Evolutionary conservation across 2,888 invertebrate genomes (phyloP).

Genomic region (Pandemis cinnamomeana): DNA sequence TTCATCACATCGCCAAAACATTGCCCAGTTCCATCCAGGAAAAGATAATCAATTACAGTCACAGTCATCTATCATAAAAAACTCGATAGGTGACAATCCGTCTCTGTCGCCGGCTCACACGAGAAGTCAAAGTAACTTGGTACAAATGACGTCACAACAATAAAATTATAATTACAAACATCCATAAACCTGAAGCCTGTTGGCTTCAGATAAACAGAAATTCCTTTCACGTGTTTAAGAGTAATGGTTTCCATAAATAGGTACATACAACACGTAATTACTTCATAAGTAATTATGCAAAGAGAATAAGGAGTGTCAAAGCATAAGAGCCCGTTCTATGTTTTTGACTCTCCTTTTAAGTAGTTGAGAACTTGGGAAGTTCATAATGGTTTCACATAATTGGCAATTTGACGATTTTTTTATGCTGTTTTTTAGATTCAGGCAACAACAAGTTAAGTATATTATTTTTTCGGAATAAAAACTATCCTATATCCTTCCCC

Average conservation of each 20-base stretch:
- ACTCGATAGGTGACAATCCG: conserved; percentile 17
- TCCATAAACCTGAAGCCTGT: neutral
- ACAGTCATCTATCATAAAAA: conserved; percentile 26
- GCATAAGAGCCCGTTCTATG: neutral
- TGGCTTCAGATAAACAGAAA: conserved; percentile 4
- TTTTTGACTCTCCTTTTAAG: neutral
- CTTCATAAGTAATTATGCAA: neutral
- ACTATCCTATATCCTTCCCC: too few relatives aligned
- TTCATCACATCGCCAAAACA: neutral
- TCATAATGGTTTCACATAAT: too few relatives aligned
- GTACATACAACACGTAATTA: neutral
- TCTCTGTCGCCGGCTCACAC: conserved; percentile 9
- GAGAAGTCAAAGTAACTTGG: conserved; percentile 10
- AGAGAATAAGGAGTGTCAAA: neutral
- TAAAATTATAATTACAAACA: conserved; percentile 20
- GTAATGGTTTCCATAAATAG: conserved; percentile 11
- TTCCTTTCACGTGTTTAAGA: conserved; percentile 17
- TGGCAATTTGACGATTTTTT: too few relatives aligned
- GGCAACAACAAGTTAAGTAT: too few relatives aligned
- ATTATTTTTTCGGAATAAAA: too few relatives aligned
- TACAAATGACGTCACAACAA: neutral
- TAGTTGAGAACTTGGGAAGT: neutral
- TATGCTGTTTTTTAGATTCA: too few relatives aligned
- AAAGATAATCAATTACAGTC: conserved; percentile 10
- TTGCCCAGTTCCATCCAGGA: neutral